These are phyloP conservation scores for Taeniopygia guttata DNA, from an alignment of 2,797 vertebrate genomes.

Conservation along the genomic window DNA sequence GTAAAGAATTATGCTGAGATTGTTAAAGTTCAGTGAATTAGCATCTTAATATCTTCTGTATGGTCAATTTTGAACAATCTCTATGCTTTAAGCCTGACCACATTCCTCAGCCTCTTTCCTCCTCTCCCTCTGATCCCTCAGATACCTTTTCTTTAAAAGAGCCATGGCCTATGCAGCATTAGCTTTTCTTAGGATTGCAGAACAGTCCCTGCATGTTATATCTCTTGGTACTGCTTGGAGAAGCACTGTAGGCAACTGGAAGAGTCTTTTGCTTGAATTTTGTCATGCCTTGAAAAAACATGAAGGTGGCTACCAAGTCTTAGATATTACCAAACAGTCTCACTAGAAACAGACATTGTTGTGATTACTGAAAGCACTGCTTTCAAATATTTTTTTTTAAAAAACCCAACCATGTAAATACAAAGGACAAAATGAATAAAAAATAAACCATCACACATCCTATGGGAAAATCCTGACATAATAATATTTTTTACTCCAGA, in stretches of 20 bases:
- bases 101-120: not conserved
- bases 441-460: not conserved
- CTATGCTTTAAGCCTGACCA: not conserved
- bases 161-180: not conserved
- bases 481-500: not conserved
- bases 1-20: not conserved
- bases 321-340: not conserved
- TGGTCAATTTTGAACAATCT: not conserved
- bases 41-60: not conserved
- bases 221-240: not conserved
- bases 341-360: not conserved
- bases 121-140: not conserved
- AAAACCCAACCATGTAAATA: not conserved
- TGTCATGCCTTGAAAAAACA: not conserved
- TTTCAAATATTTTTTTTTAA: not conserved
- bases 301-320: not conserved
- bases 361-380: not conserved
- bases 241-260: not conserved
- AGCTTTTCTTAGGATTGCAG: not conserved
- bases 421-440: not conserved
- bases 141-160: not conserved
- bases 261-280: not conserved
- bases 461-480: not conserved
- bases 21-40: slow-evolving; percentile 11
- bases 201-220: not conserved